Percentiles rank a stretch among this genome's conserved stretches.
Conservation (phyloP, 2,113 vertebrate species). For the Dasyurus viverrinus region DNA sequence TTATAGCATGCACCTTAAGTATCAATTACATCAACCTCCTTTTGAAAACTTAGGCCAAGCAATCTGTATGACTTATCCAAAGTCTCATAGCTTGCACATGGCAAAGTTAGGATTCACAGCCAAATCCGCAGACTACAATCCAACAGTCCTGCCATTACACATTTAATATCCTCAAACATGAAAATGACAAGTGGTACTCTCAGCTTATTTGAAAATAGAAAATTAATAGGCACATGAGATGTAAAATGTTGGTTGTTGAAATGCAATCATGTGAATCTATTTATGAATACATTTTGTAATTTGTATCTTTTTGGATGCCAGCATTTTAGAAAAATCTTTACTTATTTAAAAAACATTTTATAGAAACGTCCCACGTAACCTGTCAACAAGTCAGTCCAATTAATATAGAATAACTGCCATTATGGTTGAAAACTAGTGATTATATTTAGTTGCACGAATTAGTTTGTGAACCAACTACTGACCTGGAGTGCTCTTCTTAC, state of each 20-base stretch:
- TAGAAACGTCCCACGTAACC: not conserved
- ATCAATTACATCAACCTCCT: not conserved
- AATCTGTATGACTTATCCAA: not conserved
- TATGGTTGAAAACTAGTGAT: not conserved
- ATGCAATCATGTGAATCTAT: not conserved
- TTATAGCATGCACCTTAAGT: not conserved
- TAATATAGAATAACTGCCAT: not conserved
- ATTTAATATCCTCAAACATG: not conserved
- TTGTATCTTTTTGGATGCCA: not conserved
- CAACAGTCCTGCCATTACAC: not conserved
- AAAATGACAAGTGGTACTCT: slow-evolving; percentile 1
- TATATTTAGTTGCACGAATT: slow-evolving; percentile 3
- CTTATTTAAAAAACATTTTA: not conserved
- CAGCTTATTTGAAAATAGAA: not conserved
- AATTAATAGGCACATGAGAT: not conserved
- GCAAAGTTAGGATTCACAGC: not conserved
- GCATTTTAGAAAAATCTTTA: not conserved
- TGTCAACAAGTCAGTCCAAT: not conserved
- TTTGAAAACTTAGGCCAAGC: not conserved
- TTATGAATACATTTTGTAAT: not conserved
- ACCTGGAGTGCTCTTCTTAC: not conserved
- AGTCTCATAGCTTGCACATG: not conserved
- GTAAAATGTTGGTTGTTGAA: not conserved
- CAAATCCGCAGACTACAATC: not conserved
- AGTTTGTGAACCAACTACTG: not conserved